Evolutionary conservation across 2,888 invertebrate genomes (phyloP).

Genomic region (Andrena bucephala): DNA sequence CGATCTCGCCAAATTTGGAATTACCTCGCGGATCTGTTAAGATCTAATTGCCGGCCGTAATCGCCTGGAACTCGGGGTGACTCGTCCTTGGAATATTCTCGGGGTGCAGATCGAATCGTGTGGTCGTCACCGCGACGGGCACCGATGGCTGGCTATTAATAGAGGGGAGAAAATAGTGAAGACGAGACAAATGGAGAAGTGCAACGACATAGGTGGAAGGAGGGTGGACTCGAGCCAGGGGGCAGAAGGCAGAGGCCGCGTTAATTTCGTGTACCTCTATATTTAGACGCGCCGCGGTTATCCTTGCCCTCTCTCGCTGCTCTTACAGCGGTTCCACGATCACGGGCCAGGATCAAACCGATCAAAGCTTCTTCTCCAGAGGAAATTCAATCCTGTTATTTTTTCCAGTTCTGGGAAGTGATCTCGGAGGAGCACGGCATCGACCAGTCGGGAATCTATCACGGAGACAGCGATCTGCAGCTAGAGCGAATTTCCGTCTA

Average conservation of each 20-base stretch:
- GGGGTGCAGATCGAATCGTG: not conserved
- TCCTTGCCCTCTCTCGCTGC: slow-evolving; percentile 23
- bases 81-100: slow-evolving; percentile 33
- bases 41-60: not conserved
- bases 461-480: slow-evolving; percentile 88
- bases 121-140: slow-evolving; percentile 13
- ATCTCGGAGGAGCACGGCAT: slow-evolving; percentile 96
- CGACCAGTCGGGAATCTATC: slow-evolving; percentile 88
- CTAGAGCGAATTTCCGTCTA: slow-evolving; percentile 89
- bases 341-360: too few species aligned
- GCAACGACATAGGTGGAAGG: slow-evolving; percentile 45
- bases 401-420: slow-evolving; percentile 96
- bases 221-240: slow-evolving; percentile 61
- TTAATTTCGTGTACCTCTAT: slow-evolving; percentile 75
- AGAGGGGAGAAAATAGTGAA: slow-evolving; percentile 73
- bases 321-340: not conserved
- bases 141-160: slow-evolving; percentile 60
- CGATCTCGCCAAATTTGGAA: not conserved
- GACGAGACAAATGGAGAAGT: slow-evolving; percentile 73
- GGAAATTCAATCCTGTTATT: not conserved
- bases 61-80: not conserved
- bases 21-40: not conserved
- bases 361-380: too few species aligned
- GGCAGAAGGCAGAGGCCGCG: slow-evolving; percentile 69
- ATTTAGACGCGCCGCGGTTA: slow-evolving; percentile 67